phyloP scores from a whole-genome alignment of 2,888 invertebrate species.

The Cephus rjabovi region DNA sequence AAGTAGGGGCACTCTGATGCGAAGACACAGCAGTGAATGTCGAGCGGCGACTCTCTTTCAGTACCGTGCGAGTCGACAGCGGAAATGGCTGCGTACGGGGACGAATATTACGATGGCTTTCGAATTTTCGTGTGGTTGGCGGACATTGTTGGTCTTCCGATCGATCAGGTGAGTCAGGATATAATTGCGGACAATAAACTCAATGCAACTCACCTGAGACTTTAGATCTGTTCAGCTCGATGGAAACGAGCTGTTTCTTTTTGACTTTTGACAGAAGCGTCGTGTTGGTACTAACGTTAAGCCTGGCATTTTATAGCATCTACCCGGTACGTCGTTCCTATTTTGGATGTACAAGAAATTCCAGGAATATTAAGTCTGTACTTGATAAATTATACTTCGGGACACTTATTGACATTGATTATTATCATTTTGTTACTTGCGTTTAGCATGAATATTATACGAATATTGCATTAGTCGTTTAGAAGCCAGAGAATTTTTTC shows the following conservation, averaged over 20 bases:
- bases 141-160: conserved; percentile 76
- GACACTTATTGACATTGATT: not conserved
- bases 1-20: not conserved
- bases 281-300: not conserved
- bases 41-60: not conserved
- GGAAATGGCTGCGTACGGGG: conserved; percentile 43
- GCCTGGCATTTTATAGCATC: not conserved
- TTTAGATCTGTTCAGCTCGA: not conserved
- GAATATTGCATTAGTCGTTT: not conserved
- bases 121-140: conserved; percentile 78
- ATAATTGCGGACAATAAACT: not conserved
- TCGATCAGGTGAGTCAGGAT: conserved; percentile 80
- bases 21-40: not conserved
- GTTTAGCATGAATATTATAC: not conserved
- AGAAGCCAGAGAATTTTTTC: not conserved
- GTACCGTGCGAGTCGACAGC: conserved; percentile 19
- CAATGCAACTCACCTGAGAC: not conserved
- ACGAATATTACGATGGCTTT: conserved; percentile 78
- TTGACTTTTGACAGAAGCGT: not conserved
- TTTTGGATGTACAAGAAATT: not conserved
- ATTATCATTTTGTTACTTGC: not conserved
- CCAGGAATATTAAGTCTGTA: not conserved
- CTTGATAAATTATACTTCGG: not conserved
- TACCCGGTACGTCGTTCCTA: not conserved
- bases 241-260: conserved; percentile 1